Conservation (phyloP, 1,140 invertebrate species). For the Chironomus tepperi region DNA sequence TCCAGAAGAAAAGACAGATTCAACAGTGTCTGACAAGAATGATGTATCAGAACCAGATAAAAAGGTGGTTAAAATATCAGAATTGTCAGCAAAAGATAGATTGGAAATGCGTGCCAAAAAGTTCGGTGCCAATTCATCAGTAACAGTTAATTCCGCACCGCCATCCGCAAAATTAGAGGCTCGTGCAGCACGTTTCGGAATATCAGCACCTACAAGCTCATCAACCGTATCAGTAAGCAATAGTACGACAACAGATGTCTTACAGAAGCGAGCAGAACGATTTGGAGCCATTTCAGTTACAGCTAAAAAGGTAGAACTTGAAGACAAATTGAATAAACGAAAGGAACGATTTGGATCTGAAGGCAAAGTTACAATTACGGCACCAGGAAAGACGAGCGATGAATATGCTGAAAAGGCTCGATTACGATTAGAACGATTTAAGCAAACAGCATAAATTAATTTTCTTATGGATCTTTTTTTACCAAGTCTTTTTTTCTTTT, state of each 20-base stretch:
- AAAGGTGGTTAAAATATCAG: slow-evolving; percentile 50
- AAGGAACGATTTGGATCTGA: slow-evolving; percentile 56
- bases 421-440: slow-evolving; percentile 36
- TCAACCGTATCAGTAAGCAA: slow-evolving; percentile 28
- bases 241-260: slow-evolving; percentile 48
- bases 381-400: slow-evolving; percentile 30
- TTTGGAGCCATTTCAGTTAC: slow-evolving; percentile 65
- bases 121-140: slow-evolving; percentile 48
- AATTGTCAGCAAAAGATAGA: slow-evolving; percentile 56
- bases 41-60: slow-evolving; percentile 35
- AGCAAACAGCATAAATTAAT: slow-evolving; percentile 26
- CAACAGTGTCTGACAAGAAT: background rate
- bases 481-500: background rate
- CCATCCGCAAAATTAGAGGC: slow-evolving; percentile 50
- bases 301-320: slow-evolving; percentile 54
- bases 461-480: background rate
- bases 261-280: slow-evolving; percentile 64
- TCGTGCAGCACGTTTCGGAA: slow-evolving; percentile 55
- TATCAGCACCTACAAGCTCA: slow-evolving; percentile 32
- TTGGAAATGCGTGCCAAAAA: slow-evolving; percentile 69
- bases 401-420: slow-evolving; percentile 36
- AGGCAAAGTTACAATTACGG: slow-evolving; percentile 30
- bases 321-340: slow-evolving; percentile 59
- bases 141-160: slow-evolving; percentile 43
- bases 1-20: background rate